Percentiles rank a stretch among this genome's conserved stretches.
These are phyloP conservation scores for Ovis aries DNA, from an alignment of 2,113 vertebrate genomes.

Conservation along the genomic window DNA sequence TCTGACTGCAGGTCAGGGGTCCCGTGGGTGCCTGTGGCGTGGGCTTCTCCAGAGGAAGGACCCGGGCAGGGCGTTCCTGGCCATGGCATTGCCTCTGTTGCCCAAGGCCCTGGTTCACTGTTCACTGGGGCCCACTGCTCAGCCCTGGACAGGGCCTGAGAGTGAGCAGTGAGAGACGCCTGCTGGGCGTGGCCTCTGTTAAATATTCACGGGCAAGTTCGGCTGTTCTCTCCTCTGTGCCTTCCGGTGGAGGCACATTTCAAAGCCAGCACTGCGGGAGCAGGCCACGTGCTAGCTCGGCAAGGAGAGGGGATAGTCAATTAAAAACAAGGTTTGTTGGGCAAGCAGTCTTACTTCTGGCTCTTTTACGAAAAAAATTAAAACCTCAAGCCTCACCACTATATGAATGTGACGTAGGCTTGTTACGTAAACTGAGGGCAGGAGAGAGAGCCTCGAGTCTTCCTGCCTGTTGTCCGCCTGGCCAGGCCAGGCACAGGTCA, in stretches of 20 bases:
- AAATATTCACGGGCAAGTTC: neutral
- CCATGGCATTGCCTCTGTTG: neutral
- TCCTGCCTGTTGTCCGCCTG: neutral
- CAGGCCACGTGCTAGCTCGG: conserved; percentile 8
- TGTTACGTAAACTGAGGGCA: neutral
- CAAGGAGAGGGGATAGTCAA: neutral
- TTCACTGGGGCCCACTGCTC: neutral
- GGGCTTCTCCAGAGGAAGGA: neutral
- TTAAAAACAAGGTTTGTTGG: neutral
- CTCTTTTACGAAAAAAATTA: neutral
- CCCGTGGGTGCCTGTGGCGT: neutral
- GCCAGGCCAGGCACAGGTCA: no score
- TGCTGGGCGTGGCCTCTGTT: neutral
- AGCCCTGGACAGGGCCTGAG: neutral
- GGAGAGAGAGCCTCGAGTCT: neutral
- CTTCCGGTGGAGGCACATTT: neutral
- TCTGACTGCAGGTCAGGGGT: neutral
- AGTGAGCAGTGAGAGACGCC: neutral
- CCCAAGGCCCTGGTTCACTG: neutral
- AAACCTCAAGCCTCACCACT: neutral
- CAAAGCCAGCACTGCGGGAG: neutral
- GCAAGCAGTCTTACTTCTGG: neutral
- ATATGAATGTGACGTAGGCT: neutral
- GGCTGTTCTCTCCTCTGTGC: neutral
- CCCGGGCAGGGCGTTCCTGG: neutral